Evolutionary conservation across 1,140 invertebrate species (phyloP).

Genomic region (Cyphomyrmex costatus): DNA sequence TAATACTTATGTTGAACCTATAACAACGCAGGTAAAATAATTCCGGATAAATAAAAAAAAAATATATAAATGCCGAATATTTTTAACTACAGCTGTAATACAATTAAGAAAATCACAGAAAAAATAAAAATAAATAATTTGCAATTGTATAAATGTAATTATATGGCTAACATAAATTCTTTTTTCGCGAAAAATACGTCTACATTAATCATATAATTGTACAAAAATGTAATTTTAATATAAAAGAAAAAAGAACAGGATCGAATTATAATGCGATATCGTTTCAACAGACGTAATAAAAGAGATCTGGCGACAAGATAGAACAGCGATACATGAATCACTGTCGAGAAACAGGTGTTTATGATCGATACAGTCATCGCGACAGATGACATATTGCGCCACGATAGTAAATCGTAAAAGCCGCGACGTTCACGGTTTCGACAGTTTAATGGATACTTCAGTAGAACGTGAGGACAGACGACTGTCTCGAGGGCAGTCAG

Average conservation of each 20-base stretch:
- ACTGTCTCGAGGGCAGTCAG: slow-evolving; percentile 55
- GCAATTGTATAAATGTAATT: not conserved
- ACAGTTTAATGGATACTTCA: slow-evolving; percentile 57
- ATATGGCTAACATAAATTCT: not conserved
- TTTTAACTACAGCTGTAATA: not conserved
- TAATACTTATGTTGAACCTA: no score
- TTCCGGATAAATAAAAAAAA: no score
- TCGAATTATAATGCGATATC: not conserved
- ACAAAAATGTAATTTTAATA: not conserved
- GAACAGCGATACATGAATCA: slow-evolving; percentile 51
- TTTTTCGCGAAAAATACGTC: not conserved
- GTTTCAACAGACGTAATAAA: slow-evolving; percentile 10
- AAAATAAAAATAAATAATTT: not conserved
- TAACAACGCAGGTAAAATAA: no score
- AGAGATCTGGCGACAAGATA: not conserved
- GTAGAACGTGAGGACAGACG: slow-evolving; percentile 47
- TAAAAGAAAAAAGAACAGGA: not conserved
- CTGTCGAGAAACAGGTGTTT: slow-evolving; percentile 57
- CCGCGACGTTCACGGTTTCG: slow-evolving; percentile 38
- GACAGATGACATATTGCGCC: slow-evolving; percentile 46
- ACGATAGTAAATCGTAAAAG: slow-evolving; percentile 49
- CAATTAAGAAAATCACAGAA: not conserved
- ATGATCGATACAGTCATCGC: slow-evolving; percentile 61
- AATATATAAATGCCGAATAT: no score
- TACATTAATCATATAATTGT: not conserved